Base-by-base conservation (phyloP, 2,797 vertebrate species). In the Characodon lateralis region DNA sequence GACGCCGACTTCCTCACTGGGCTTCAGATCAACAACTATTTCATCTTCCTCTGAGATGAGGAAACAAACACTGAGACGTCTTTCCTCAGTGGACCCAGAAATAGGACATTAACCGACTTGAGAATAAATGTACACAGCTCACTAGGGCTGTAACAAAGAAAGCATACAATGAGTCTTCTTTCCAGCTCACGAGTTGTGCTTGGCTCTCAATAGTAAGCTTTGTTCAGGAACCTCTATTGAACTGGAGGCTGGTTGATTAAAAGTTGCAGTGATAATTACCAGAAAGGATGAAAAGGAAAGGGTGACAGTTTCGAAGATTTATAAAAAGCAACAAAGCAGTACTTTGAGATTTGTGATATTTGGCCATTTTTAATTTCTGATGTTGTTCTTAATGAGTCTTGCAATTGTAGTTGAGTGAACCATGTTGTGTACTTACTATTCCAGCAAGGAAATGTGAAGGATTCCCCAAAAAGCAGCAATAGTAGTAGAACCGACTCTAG, bases 81-180 rank as follows among this genome's bases (percentile, higher is more conserved):
- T 76, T 63, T 73, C 61, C 59, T 86, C 6, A 90, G 63, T 78
- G 63, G 12, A 73, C 78, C 81, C 82, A 85, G 63, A 92, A 89
- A 75, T 82, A 75, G 85, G 88, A 68, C 89, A 88, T 82, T 41
- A 78, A 83, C 80, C 71, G 80, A 87, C 84, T 72, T 83, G 65
- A 73, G 85, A 84, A 65, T 16, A 48, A 84, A 76, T 79, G 69
- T 58, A 80, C 77, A 76, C 83, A 81, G 69, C 79, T 58, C 71
- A 75, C 80, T 65, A 72, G 70, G 31, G 46, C 77, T 77, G 77
- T 84, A 82, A 77, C 77, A 87, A 78, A 83, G 81, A 74, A 74
- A 56, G 24, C n/a, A 78, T 82, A 92, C 89, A 94, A 92, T 85
- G 82, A 85, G 83, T 81, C 53, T 77, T 84, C 89, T 90, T 89